phyloP scores from a whole-genome alignment of 2,113 vertebrate genomes.

The Thinocorus orbignyianus region DNA sequence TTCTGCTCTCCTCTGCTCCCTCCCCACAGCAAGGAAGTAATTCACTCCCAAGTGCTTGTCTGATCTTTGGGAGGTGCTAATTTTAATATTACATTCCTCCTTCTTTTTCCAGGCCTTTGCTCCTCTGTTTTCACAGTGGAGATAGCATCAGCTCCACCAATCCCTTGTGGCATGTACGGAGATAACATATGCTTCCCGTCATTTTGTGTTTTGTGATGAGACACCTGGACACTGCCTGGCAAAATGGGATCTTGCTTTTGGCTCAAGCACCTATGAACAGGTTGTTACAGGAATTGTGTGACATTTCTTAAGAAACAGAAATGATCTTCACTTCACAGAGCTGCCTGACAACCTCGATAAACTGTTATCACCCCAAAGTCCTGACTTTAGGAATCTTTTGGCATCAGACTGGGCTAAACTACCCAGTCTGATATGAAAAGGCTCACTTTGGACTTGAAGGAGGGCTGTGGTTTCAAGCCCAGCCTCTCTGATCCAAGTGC shows the following conservation, averaged over 20 bases:
- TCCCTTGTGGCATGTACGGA: accelerated
- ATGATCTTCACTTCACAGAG: not conserved
- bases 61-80: not conserved
- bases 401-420: not conserved
- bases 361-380: not conserved
- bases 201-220: not conserved
- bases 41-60: not conserved
- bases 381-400: not conserved
- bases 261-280: not conserved
- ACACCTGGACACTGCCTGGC: not conserved
- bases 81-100: not conserved
- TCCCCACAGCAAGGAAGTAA: not conserved
- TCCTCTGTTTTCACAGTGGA: not conserved
- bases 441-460: not conserved
- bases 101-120: not conserved
- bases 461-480: not conserved
- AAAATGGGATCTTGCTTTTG: not conserved
- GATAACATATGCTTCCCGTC: accelerated
- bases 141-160: not conserved
- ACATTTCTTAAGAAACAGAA: not conserved
- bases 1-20: not conserved
- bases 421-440: not conserved
- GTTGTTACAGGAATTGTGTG: accelerated
- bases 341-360: not conserved
- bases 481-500: not conserved